Conservation (phyloP, 1,140 invertebrate species). For the Drosophila lacertosa region DNA sequence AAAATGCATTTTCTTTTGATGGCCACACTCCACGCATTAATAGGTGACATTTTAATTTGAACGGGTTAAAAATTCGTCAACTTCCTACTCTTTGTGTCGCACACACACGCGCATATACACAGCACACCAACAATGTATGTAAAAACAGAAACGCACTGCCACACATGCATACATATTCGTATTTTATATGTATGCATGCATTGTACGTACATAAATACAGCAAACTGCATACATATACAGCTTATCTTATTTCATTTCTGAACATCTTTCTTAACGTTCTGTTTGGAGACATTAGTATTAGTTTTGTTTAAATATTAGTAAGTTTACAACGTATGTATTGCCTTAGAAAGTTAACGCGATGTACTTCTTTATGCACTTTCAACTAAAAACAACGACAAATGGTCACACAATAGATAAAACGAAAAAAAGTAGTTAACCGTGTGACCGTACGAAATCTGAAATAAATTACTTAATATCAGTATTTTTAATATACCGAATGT, state of each 20-base stretch:
- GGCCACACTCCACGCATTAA: not conserved
- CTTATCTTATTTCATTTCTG: conserved; percentile 48
- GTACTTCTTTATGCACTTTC: conserved; percentile 47
- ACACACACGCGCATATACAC: conserved; percentile 14
- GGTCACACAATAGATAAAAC: conserved; percentile 53
- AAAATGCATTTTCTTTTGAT: conserved; percentile 35
- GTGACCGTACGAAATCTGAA: conserved; percentile 15
- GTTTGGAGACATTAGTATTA: conserved; percentile 32
- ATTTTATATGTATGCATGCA: conserved; percentile 41
- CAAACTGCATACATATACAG: conserved; percentile 52
- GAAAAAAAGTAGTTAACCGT: conserved; percentile 37
- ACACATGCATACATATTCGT: conserved; percentile 42
- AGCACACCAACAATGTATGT: conserved; percentile 13
- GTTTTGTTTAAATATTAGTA: conserved; percentile 23
- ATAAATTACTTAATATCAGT: conserved; percentile 8
- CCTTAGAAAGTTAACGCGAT: conserved; percentile 14
- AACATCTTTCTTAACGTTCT: conserved; percentile 30
- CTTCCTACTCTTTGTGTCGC: conserved; percentile 47
- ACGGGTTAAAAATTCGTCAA: conserved; percentile 35
- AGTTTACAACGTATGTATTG: conserved; percentile 26
- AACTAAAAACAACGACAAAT: conserved; percentile 53
- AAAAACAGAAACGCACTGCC: conserved; percentile 49
- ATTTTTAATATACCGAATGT: conserved; percentile 11
- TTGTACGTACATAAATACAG: conserved; percentile 53
- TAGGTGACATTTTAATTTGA: conserved; percentile 12